A percentile compares a stretch with the other conserved stretches of the same genome.
Evolutionary conservation across 2,113 vertebrate species (phyloP).

Genomic region (Notechis scutatus): DNA sequence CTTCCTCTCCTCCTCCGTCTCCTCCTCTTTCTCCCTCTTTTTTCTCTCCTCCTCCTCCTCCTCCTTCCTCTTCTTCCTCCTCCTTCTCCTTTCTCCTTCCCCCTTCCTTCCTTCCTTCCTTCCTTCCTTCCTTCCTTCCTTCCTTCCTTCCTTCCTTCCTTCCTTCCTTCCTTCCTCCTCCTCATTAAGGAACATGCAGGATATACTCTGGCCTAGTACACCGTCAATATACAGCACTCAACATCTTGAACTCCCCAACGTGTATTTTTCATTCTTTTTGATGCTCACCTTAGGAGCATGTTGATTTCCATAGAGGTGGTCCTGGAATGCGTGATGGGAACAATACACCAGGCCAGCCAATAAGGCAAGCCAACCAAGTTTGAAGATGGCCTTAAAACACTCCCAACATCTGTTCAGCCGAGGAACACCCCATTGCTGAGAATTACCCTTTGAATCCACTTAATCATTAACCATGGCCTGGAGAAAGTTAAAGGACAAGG

Average conservation of each 20-base stretch:
- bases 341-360: constrained; percentile 71
- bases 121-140: background rate
- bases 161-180: too few species aligned
- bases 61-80: too few species aligned
- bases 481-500: constrained; percentile 88
- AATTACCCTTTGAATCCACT: constrained; percentile 89
- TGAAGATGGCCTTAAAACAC: constrained; percentile 98
- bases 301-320: constrained; percentile 85
- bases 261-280: background rate
- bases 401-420: constrained; percentile 95
- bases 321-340: constrained; percentile 80
- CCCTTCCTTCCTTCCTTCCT: too few species aligned
- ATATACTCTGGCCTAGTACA: constrained; percentile 29
- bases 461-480: constrained; percentile 92
- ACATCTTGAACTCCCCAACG: constrained; percentile 69
- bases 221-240: constrained; percentile 45
- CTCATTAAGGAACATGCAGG: background rate
- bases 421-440: constrained; percentile 90
- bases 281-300: constrained; percentile 68
- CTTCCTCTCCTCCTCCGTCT: too few species aligned
- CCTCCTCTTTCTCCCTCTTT: too few species aligned
- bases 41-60: too few species aligned
- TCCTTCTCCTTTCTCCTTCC: too few species aligned
- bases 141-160: background rate
- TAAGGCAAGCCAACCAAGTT: constrained; percentile 88